phyloP scores from a whole-genome alignment of 2,797 vertebrate genomes.

The Novumbra hubbsi region DNA sequence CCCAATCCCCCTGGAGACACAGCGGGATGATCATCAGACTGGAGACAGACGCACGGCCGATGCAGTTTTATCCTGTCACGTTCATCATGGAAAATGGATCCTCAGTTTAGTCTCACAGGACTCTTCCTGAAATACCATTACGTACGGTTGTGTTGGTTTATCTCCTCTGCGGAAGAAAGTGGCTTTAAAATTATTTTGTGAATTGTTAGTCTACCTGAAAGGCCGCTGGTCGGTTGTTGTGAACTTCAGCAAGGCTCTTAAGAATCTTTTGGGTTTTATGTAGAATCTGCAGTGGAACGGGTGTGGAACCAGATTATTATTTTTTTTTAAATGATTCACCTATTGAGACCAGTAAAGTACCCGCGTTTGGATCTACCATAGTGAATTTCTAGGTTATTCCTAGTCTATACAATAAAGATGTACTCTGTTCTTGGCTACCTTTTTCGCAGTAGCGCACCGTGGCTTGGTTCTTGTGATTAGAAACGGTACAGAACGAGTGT shows the following conservation, averaged over 20 bases:
- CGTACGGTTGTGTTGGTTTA: neutral
- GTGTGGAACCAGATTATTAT: no score
- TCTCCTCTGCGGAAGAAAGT: neutral
- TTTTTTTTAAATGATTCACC: no score
- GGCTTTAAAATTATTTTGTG: neutral
- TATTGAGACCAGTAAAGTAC: no score
- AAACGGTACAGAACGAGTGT: neutral
- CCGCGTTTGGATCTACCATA: neutral
- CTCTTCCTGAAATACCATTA: neutral
- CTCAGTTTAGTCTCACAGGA: conserved; percentile 34
- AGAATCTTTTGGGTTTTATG: no score
- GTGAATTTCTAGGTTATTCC: neutral
- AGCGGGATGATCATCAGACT: conserved; percentile 22
- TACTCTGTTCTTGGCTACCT: neutral
- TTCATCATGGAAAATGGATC: conserved; percentile 35
- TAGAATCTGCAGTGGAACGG: no score
- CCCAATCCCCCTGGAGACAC: conserved; percentile 32
- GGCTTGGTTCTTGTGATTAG: neutral
- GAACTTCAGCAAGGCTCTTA: no score
- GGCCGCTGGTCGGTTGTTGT: no score
- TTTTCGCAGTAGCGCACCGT: neutral
- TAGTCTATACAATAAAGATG: neutral
- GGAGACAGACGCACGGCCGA: conserved; percentile 23
- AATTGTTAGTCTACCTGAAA: no score
- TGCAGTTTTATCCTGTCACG: conserved; percentile 37